phyloP scores from a whole-genome alignment of 2,888 invertebrate species.

The Lasioglossum calceatum region DNA sequence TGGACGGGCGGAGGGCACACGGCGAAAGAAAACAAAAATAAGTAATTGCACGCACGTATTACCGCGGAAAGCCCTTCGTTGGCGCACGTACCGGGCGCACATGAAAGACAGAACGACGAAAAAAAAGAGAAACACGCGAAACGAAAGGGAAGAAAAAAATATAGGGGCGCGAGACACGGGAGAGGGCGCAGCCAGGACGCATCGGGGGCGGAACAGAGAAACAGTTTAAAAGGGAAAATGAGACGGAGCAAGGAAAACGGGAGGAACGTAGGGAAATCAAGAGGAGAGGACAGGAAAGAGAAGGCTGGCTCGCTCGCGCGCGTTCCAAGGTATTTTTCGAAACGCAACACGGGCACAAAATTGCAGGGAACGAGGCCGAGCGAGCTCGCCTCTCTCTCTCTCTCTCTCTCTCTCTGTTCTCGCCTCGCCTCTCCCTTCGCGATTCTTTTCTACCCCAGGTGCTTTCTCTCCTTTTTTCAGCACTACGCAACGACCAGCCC shows the following conservation, averaged over 20 bases:
- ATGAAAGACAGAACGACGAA: conserved; percentile 43
- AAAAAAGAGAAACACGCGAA: conserved; percentile 16
- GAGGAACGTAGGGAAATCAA: conserved; percentile 16
- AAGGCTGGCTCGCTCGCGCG: background rate
- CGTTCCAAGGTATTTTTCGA: conserved; percentile 64
- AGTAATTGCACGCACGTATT: conserved; percentile 70
- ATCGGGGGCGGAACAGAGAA: background rate
- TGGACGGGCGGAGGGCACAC: background rate
- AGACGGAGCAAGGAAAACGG: conserved; percentile 2
- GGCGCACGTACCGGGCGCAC: conserved; percentile 39
- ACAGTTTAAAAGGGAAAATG: conserved; percentile 2
- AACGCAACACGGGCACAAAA: conserved; percentile 58
- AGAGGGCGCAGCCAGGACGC: background rate
- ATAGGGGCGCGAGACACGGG: conserved; percentile 16
- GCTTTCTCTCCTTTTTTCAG: conserved; percentile 23
- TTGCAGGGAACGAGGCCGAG: conserved; percentile 49
- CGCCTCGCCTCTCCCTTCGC: background rate
- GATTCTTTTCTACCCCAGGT: background rate
- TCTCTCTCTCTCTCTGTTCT: conserved; percentile 15
- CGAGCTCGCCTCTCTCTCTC: conserved; percentile 38
- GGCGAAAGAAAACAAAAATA: conserved; percentile 58
- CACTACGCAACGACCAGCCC: conserved; percentile 26
- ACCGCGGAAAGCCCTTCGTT: conserved; percentile 58
- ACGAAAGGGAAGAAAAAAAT: background rate
- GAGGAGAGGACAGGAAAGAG: conserved; percentile 16